Base-by-base conservation (phyloP, 2,888 invertebrate genomes). In the Aquatica leii region DNA sequence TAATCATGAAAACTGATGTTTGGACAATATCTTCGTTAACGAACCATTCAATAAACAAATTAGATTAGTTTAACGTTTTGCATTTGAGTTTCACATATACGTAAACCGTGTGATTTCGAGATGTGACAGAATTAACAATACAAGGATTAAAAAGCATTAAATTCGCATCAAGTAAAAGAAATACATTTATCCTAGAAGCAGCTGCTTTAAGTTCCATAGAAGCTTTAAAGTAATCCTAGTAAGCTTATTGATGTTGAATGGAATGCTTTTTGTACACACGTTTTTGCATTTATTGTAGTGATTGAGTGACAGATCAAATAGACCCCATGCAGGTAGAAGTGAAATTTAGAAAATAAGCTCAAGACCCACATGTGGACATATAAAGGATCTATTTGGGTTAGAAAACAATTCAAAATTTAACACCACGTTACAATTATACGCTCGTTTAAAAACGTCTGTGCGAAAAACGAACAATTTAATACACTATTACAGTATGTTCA, bases 311-410 rank as follows among this genome's bases (percentile, higher is more conserved):
- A 52, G 31, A 35, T 57, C 57, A 56, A 53, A 60, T 60, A 62
- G 62, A 48, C 62, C 62, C 15, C 62, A 60, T 62, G 53, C 53
- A 62, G 62, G 62, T 62, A 57, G 17, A 52, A 57, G 56, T 62
- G 56, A 62, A 31, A 31, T 57, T 34, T n/a, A n/a, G n/a, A n/a
- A n/a, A n/a, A n/a, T n/a, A n/a, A n/a, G n/a, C n/a, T n/a, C n/a
- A n/a, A n/a, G n/a, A n/a, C n/a, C n/a, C n/a, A n/a, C n/a, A n/a
- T n/a, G n/a, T n/a, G n/a, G n/a, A n/a, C n/a, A n/a, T n/a, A n/a
- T n/a, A n/a, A n/a, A n/a, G n/a, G n/a, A n/a, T n/a, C n/a, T n/a
- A n/a, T n/a, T n/a, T n/a, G n/a, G n/a, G n/a, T n/a, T n/a, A n/a
- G n/a, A n/a, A n/a, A n/a, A n/a, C n/a, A n/a, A n/a, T n/a, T n/a